Conservation (phyloP, 2,113 vertebrate species). For the Corvus hawaiiensis region DNA sequence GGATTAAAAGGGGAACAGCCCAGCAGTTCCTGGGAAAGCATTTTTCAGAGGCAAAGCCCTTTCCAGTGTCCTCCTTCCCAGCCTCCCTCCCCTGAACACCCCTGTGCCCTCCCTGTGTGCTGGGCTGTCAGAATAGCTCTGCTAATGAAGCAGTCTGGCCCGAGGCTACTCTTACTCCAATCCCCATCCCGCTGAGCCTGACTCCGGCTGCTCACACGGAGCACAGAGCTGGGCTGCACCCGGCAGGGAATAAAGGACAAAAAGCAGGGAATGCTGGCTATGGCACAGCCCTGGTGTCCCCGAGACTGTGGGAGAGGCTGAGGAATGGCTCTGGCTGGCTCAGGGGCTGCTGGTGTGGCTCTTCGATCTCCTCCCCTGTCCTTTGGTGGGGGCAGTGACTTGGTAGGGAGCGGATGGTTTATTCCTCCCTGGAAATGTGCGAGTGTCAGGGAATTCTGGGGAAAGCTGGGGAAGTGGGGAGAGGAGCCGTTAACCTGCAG, state of each 20-base stretch:
- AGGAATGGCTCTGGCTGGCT: neutral
- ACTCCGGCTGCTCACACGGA: neutral
- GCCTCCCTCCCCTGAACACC: neutral
- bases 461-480: neutral
- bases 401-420: neutral
- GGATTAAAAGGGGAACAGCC: neutral
- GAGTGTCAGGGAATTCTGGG: neutral
- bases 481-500: neutral
- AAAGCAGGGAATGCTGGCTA: neutral
- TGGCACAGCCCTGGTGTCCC: neutral
- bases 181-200: neutral
- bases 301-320: neutral
- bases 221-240: neutral
- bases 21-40: neutral
- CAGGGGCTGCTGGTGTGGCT: neutral
- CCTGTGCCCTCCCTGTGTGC: conserved; percentile 3
- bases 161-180: conserved; percentile 24
- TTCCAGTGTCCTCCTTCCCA: neutral
- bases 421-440: neutral
- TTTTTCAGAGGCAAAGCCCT: neutral
- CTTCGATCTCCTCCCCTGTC: neutral
- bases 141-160: conserved; percentile 67
- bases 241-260: neutral
- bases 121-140: conserved; percentile 56
- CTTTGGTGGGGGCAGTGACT: neutral